Evolutionary conservation across 2,797 vertebrate species (phyloP).

Genomic region (Sarcoramphus papa): DNA sequence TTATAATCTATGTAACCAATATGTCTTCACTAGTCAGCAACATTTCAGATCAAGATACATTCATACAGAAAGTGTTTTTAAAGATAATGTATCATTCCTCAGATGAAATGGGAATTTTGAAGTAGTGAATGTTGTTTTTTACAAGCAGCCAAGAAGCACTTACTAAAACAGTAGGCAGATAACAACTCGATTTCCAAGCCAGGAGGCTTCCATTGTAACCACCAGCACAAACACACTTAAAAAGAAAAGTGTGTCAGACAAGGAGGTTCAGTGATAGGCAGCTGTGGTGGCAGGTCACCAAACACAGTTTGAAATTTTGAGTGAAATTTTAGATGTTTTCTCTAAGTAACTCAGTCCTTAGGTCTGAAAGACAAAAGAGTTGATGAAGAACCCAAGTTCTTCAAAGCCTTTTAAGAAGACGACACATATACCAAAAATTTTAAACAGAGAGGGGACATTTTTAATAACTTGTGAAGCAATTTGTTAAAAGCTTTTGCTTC

Average conservation of each 20-base stretch:
- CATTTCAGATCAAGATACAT: not conserved
- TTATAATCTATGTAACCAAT: not conserved
- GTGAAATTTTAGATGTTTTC: not conserved
- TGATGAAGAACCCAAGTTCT: not conserved
- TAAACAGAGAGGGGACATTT: not conserved
- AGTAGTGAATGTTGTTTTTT: not conserved
- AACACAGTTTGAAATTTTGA: not conserved
- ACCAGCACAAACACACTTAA: not conserved
- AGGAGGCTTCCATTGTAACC: not conserved
- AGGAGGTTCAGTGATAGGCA: not conserved
- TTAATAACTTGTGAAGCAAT: not conserved
- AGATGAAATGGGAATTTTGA: not conserved
- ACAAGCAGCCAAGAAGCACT: not conserved
- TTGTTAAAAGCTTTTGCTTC: not conserved
- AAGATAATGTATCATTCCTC: not conserved
- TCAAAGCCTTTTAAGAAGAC: not conserved
- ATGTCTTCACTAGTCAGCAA: not conserved
- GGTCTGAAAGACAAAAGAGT: not conserved
- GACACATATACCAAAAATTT: not conserved
- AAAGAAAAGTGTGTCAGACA: not conserved
- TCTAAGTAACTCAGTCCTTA: not conserved
- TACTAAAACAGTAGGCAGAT: not conserved
- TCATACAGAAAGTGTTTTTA: not conserved
- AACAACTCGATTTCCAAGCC: not conserved
- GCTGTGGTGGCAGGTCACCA: not conserved